Base-by-base conservation (phyloP, 1,140 invertebrate genomes). In the Diorhabda carinulata region DNA sequence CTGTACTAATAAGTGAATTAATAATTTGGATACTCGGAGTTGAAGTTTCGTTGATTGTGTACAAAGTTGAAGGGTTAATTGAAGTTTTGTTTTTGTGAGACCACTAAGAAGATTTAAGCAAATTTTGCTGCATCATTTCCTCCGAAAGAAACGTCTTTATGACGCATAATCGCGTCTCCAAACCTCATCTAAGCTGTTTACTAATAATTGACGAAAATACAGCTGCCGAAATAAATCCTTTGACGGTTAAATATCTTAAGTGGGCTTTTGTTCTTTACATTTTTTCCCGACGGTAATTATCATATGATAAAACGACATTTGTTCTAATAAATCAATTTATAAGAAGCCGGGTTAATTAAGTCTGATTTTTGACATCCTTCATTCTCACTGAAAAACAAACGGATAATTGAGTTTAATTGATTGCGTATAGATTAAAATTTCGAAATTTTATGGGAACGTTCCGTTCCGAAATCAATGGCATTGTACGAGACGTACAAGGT, bases 271-370 rank as follows among this genome's bases (percentile, higher is more conserved):
- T 52, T 52, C 25, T 25, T 52, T 52, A 52, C 47, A n/a, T 52
- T 52, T 52, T 52, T 52, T 52, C n/a, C 47, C 47, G 47, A 52
- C 47, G n/a, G n/a, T 52, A 52, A 52, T 52, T 52, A 52, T 52
- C 47, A 52, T 52, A 52, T 52, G 47, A 52, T 52, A 52, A 52
- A 52, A n/a, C 25, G 6, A 52, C 47, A 52, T 52, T 52, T 52
- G 47, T 52, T 52, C 47, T 52, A 52, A 52, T 52, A 52, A 52
- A 52, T 52, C 47, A 52, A 52, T 52, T 52, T 52, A 52, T 52
- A n/a, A n/a, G 47, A 6, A 52, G 6, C 47, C 47, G n/a, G n/a
- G 47, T 52, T n/a, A 52, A 52, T 52, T 52, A 52, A 52, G 47
- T n/a, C 47, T 52, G 47, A 52, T 52, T 52, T 52, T 52, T 52